Percentiles rank a stretch among this genome's conserved stretches.
phyloP scores from a whole-genome alignment of 2,888 invertebrate genomes.

The Drosophila buzzatii region DNA sequence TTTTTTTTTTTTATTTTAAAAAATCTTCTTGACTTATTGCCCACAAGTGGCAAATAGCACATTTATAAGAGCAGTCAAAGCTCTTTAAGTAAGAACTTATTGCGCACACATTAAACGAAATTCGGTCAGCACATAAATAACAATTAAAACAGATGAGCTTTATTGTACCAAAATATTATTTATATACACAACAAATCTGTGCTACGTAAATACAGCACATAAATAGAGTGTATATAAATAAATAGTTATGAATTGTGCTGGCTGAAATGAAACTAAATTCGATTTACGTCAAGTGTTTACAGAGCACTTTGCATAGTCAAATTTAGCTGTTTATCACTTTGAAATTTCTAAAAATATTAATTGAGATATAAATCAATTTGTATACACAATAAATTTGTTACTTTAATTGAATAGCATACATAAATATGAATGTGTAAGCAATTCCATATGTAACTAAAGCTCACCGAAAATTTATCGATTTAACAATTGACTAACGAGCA shows the following conservation, averaged over 20 bases:
- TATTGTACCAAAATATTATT: conserved; percentile 14
- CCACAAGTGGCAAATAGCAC: conserved; percentile 22
- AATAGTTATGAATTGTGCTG: not conserved
- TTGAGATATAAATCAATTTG: not conserved
- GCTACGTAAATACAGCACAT: not conserved
- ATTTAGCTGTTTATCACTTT: not conserved
- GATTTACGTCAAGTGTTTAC: not conserved
- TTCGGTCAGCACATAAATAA: conserved; percentile 33
- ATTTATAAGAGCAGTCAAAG: conserved; percentile 5
- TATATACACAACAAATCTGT: not conserved
- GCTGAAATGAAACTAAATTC: not conserved
- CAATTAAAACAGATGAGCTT: conserved; percentile 37
- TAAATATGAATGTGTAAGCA: not conserved
- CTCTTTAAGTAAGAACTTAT: conserved; percentile 21
- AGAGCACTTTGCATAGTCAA: not conserved
- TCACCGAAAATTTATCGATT: conserved; percentile 59
- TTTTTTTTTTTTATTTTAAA: too few species aligned
- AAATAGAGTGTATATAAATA: not conserved
- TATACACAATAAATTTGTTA: not conserved
- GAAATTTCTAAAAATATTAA: not conserved
- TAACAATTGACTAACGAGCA: conserved; percentile 59
- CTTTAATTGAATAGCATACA: too few species aligned
- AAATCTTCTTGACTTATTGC: conserved; percentile 16
- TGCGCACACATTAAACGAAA: conserved; percentile 22
- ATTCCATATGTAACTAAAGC: not conserved